Conservation (phyloP, 2,113 vertebrate genomes). For the Amblyopsis rosae region DNA sequence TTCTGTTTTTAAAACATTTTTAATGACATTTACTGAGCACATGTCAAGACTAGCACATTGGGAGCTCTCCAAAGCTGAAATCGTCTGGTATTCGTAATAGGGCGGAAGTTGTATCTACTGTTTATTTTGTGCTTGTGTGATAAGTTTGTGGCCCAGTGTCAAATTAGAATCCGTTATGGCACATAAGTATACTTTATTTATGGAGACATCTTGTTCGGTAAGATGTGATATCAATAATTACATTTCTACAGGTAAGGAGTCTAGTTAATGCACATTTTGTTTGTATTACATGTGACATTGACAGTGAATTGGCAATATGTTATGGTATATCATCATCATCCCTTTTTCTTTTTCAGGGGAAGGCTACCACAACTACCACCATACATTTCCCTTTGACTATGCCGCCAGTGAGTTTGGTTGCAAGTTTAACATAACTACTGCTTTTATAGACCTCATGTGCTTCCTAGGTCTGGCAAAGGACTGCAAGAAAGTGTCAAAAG, state of each 20-base stretch:
- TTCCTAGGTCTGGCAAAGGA: slow-evolving; percentile 84
- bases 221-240: too few species aligned
- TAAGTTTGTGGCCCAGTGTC: too few species aligned
- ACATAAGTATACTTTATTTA: too few species aligned
- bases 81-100: background rate
- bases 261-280: background rate
- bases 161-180: too few species aligned
- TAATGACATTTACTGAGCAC: slow-evolving; percentile 9
- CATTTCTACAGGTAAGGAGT: too few species aligned
- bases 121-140: slow-evolving; percentile 18
- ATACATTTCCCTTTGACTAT: slow-evolving; percentile 92
- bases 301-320: background rate
- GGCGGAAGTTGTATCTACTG: slow-evolving; percentile 1
- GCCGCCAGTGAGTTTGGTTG: slow-evolving; percentile 89
- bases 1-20: background rate
- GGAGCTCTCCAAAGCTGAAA: slow-evolving; percentile 7
- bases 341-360: slow-evolving; percentile 79
- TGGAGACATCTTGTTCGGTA: too few species aligned
- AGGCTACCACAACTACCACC: slow-evolving; percentile 97
- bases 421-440: slow-evolving; percentile 86
- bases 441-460: slow-evolving; percentile 90
- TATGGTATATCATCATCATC: background rate
- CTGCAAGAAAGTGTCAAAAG: slow-evolving; percentile 83
- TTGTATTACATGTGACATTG: background rate
- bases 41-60: slow-evolving; percentile 1